Evolutionary conservation across 1,140 invertebrate species (phyloP), one percentile per base, ranked within the genome.

Genomic region (Planococcus citri): DNA sequence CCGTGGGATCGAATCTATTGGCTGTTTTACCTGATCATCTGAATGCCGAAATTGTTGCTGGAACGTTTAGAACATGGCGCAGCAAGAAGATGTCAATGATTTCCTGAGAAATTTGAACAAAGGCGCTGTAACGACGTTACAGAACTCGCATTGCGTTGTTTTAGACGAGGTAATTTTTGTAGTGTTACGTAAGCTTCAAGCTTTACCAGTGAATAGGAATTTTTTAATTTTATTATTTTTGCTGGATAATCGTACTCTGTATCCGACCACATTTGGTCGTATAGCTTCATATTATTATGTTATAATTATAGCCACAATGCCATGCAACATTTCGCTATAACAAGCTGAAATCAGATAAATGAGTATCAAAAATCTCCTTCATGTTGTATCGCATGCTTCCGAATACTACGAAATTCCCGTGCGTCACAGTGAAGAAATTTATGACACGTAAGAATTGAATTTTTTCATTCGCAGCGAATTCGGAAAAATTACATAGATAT

Each of bases 271-370:
- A 73, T 86, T 94, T 79, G 97, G 97, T 8, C 84, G 89, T 71
- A 95, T 99, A 61, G 87, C 95, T 0, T 97, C 95, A 0, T 98
- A 90, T 77, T 99, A 99, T 80, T 99, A 99, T 80, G 79, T 99
- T n/a, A n/a, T n/a, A n/a, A n/a, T n/a, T n/a, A n/a, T n/a, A 91
- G 90, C 0, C 89, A 99, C 78, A 84, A 88, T 74, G 98, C 94
- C 0, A 89, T 98, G 80, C 80, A 86, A 57, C 87, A 91, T 76
- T 95, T 99, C 75, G 79, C 85, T 24, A 76, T 89, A 76, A 89
- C 37, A 81, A 84, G 61, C 76, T 99, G 20, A 78, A 81, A 24
- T 76, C 84, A 0, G 82, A 87, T n/a, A 87, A 73, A 80, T 87
- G 67, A 82, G 80, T 37, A 78, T 92, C 0, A 85, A 90, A 68